phyloP scores from a whole-genome alignment of 2,888 invertebrate genomes.

The Julus scanicus region DNA sequence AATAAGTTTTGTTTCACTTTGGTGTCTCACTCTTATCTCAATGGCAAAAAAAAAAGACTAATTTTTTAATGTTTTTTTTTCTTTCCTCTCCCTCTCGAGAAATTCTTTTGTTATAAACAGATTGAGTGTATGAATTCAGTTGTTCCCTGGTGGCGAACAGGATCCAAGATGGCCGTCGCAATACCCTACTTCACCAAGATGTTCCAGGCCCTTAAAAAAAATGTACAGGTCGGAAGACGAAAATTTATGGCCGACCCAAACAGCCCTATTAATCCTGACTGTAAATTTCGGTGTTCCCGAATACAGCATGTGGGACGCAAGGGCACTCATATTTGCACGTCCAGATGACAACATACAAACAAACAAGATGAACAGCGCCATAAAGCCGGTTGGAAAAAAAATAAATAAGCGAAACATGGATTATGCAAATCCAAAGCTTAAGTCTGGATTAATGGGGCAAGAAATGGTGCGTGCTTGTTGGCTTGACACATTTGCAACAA shows the following conservation, averaged over 20 bases:
- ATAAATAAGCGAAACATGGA: background rate
- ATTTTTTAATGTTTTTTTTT: conserved; percentile 24
- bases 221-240: background rate
- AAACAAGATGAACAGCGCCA: conserved; percentile 20
- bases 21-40: conserved; percentile 40
- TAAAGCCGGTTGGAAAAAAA: background rate
- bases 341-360: conserved; percentile 39
- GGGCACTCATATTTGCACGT: conserved; percentile 40
- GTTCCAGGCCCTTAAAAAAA: background rate
- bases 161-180: background rate
- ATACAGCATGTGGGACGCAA: background rate
- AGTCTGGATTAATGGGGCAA: background rate
- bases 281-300: conserved; percentile 1
- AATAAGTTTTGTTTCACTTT: conserved; percentile 44
- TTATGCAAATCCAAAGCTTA: conserved; percentile 19
- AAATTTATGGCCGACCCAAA: conserved; percentile 6
- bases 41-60: background rate
- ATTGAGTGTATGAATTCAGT: background rate
- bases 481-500: background rate
- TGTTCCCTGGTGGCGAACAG: background rate
- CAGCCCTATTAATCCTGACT: background rate
- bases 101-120: conserved; percentile 30
- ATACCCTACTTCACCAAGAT: background rate
- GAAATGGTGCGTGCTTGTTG: background rate
- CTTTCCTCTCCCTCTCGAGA: background rate